A percentile compares a stretch with the other conserved stretches of the same genome.
Evolutionary conservation across 2,888 invertebrate species (phyloP).

Genomic region (Cryptus armator): DNA sequence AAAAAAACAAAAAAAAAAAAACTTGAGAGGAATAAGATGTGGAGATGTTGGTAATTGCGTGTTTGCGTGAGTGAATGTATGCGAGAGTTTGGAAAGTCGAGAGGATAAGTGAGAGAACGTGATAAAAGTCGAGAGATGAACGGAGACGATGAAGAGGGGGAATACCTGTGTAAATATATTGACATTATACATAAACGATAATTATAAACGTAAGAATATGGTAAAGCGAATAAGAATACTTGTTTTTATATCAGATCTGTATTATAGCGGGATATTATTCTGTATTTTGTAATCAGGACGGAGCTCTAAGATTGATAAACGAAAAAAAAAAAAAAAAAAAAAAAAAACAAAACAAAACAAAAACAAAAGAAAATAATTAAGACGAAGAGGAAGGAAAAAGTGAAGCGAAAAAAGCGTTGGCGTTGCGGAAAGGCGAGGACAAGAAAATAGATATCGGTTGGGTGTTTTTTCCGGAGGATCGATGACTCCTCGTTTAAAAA

Average conservation of each 20-base stretch:
- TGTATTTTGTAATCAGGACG: slow-evolving; percentile 83
- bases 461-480: slow-evolving; percentile 36
- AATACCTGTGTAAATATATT: slow-evolving; percentile 83
- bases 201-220: slow-evolving; percentile 71
- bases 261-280: slow-evolving; percentile 84
- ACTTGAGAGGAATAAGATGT: not conserved
- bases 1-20: slow-evolving; percentile 10
- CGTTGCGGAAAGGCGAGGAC: slow-evolving; percentile 40
- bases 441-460: slow-evolving; percentile 52
- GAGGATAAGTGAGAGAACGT: slow-evolving; percentile 61
- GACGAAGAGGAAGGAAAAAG: slow-evolving; percentile 39
- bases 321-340: slow-evolving; percentile 57
- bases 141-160: slow-evolving; percentile 62
- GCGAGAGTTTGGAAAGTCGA: slow-evolving; percentile 20
- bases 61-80: slow-evolving; percentile 31
- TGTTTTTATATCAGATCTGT: slow-evolving; percentile 85
- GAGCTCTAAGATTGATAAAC: slow-evolving; percentile 75
- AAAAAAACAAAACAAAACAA: slow-evolving; percentile 44
- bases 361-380: slow-evolving; percentile 42
- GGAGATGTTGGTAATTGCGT: slow-evolving; percentile 24
- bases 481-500: slow-evolving; percentile 39
- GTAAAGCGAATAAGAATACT: slow-evolving; percentile 82
- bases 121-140: slow-evolving; percentile 68
- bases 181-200: slow-evolving; percentile 73
- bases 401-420: slow-evolving; percentile 32